Conservation (phyloP, 2,888 invertebrate species). For the Tanypteryx hageni region DNA sequence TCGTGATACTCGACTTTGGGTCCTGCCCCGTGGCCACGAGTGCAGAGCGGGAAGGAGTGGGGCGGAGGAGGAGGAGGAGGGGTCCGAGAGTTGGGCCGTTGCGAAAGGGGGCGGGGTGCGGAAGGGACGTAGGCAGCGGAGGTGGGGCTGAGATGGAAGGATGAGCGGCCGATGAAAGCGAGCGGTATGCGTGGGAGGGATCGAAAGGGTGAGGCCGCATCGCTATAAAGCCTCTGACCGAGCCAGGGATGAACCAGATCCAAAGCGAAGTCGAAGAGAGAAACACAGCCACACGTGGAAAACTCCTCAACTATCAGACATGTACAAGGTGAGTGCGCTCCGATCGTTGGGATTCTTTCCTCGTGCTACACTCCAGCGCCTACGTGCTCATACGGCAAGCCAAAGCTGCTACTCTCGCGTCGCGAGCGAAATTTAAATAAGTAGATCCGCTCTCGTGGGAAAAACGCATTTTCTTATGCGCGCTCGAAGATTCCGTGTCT, state of each 20-base stretch:
- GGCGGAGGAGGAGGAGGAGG: not conserved
- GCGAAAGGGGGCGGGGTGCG: not conserved
- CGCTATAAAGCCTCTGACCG: slow-evolving; percentile 51
- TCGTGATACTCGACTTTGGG: slow-evolving; percentile 16
- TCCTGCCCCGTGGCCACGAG: not conserved
- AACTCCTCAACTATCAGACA: slow-evolving; percentile 10
- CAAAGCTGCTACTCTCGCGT: not conserved
- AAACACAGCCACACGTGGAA: not conserved
- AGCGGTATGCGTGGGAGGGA: slow-evolving; percentile 29
- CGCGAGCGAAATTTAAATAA: not conserved
- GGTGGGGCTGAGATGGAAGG: not conserved
- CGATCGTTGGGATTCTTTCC: not conserved
- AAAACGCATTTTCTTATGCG: too few species aligned
- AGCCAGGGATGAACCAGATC: slow-evolving; percentile 48
- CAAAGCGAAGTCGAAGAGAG: slow-evolving; percentile 13
- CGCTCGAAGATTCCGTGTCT: too few species aligned
- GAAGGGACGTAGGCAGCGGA: not conserved
- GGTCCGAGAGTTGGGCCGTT: not conserved
- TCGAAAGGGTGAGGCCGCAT: slow-evolving; percentile 37
- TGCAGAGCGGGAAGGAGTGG: too few species aligned
- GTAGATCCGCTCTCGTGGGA: too few species aligned
- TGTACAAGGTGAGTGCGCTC: slow-evolving; percentile 43
- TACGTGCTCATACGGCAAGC: not conserved
- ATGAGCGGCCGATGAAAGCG: slow-evolving; percentile 18
- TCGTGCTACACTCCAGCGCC: not conserved